Evolutionary conservation across 2,113 vertebrate species (phyloP).

Genomic region (Connochaetes taurinus): DNA sequence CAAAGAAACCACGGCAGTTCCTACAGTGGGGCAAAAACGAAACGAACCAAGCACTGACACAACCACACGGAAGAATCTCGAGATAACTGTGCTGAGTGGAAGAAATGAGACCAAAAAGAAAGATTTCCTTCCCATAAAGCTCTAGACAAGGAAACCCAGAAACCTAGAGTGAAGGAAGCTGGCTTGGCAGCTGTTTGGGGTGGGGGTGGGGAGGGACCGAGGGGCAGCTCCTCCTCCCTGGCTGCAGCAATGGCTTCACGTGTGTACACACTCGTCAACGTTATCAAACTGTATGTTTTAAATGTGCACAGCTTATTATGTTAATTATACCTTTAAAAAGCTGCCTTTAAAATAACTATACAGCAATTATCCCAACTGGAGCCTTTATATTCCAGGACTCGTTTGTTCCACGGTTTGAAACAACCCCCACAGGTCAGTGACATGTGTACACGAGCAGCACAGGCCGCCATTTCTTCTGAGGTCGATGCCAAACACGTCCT

Average conservation of each 20-base stretch:
- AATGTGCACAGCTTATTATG: neutral
- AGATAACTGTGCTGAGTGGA: neutral
- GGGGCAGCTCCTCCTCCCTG: fast-evolving
- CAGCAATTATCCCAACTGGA: neutral
- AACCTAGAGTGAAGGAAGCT: neutral
- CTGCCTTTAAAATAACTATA: neutral
- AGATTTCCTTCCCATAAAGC: neutral
- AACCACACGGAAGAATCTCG: neutral
- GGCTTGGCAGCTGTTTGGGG: neutral
- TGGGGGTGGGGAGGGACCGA: no score
- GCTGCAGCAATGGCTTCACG: fast-evolving
- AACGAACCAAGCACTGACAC: fast-evolving
- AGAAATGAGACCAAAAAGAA: neutral
- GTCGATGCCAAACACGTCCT: neutral
- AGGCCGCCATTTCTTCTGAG: no score
- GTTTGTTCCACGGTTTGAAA: neutral
- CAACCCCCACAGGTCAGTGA: neutral
- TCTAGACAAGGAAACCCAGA: neutral
- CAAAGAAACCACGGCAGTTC: neutral
- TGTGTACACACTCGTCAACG: fast-evolving
- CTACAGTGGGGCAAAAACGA: fast-evolving
- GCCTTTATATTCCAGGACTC: neutral
- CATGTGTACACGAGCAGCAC: neutral
- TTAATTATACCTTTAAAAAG: neutral
- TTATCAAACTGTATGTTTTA: neutral